These are phyloP conservation scores for Agrilus biguttatus DNA, from an alignment of 2,888 invertebrate species.

Conservation along the genomic window DNA sequence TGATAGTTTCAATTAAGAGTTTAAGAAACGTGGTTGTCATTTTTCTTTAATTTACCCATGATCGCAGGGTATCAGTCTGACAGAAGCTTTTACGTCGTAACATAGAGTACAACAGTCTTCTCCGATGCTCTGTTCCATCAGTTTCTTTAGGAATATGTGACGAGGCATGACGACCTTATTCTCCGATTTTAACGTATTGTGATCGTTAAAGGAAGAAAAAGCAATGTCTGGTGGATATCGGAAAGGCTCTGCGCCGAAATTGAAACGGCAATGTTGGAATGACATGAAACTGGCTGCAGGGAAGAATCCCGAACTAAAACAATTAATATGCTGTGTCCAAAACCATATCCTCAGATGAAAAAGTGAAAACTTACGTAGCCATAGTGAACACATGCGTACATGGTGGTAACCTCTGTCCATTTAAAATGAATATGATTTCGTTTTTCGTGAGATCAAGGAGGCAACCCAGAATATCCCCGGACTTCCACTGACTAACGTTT, in stretches of 20 bases:
- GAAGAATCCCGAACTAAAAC: slow-evolving; percentile 66
- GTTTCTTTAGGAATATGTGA: slow-evolving; percentile 59
- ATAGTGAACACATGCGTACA: slow-evolving; percentile 62
- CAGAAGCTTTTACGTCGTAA: slow-evolving; percentile 64
- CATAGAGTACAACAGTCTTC: slow-evolving; percentile 82
- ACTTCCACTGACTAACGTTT: slow-evolving; percentile 52
- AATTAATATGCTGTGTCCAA: background rate
- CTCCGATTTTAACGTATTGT: slow-evolving; percentile 57
- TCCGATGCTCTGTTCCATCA: slow-evolving; percentile 56
- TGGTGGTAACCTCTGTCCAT: slow-evolving; percentile 56
- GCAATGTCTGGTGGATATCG: slow-evolving; percentile 55
- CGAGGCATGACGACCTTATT: slow-evolving; percentile 70
- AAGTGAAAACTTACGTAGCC: slow-evolving; percentile 42
- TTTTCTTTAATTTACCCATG: slow-evolving; percentile 50
- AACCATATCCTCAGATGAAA: background rate
- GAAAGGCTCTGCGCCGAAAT: slow-evolving; percentile 76
- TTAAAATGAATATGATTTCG: slow-evolving; percentile 69
- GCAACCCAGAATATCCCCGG: slow-evolving; percentile 77
- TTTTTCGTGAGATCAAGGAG: slow-evolving; percentile 61
- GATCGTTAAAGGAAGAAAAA: slow-evolving; percentile 64
- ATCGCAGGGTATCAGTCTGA: slow-evolving; percentile 63
- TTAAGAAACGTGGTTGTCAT: too few relatives aligned
- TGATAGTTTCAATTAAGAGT: too few relatives aligned
- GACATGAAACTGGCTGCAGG: slow-evolving; percentile 95
- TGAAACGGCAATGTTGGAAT: slow-evolving; percentile 88